A percentile compares a stretch with the other conserved stretches of the same genome.
phyloP scores from a whole-genome alignment of 2,113 vertebrate genomes.

The Porphyrio hochstetteri region DNA sequence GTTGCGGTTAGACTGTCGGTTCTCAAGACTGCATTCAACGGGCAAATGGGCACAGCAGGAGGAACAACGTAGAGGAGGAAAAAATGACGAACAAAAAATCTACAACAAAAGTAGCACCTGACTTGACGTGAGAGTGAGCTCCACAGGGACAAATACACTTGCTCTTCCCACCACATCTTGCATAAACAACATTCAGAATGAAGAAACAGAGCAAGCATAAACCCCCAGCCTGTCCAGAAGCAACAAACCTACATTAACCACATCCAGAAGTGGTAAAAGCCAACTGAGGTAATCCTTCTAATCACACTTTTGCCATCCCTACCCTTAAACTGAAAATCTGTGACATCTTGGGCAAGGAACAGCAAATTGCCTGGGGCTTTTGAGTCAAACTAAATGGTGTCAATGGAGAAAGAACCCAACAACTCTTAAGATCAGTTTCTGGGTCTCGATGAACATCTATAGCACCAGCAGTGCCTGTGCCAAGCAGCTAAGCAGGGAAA shows the following conservation, averaged over 20 bases:
- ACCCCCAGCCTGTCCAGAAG: not conserved
- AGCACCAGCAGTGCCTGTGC: not conserved
- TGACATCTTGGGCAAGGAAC: not conserved
- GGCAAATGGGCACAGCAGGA: not conserved
- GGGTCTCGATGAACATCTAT: not conserved
- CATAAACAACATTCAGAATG: not conserved
- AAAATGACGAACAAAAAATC: not conserved
- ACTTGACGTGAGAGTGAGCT: not conserved
- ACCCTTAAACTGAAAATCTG: not conserved
- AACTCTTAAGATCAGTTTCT: not conserved
- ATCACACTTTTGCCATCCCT: not conserved
- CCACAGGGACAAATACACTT: not conserved
- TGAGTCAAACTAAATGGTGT: not conserved
- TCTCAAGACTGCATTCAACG: not conserved
- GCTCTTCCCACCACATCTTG: not conserved
- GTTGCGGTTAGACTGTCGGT: fast-evolving
- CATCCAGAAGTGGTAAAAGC: not conserved
- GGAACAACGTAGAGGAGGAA: not conserved
- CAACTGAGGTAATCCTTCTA: not conserved
- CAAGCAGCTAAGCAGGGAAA: not conserved
- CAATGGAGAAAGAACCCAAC: not conserved
- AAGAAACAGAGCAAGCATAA: not conserved
- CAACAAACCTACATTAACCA: not conserved
- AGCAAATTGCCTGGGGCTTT: not conserved
- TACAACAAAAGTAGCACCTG: not conserved